Conservation (phyloP, 2,113 vertebrate genomes). For the Chaetura pelagica region DNA sequence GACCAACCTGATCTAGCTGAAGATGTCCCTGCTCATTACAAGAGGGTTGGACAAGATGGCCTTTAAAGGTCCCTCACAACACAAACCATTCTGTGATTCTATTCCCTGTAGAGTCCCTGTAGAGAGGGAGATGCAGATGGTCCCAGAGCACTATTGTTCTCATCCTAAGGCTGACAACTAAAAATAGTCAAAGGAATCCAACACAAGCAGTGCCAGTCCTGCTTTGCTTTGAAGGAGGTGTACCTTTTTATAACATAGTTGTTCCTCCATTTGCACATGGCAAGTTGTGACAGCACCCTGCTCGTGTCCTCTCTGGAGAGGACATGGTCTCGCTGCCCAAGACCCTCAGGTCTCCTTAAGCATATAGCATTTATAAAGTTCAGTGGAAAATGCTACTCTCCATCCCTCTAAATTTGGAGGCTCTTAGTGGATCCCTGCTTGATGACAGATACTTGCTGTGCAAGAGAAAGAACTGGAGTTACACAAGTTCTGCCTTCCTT, state of each 20-base stretch:
- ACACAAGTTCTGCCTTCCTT: neutral
- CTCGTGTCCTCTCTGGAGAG: neutral
- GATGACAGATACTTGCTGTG: neutral
- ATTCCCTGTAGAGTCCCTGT: fast-evolving
- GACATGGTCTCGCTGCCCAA: neutral
- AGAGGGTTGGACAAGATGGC: fast-evolving
- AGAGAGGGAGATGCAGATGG: neutral
- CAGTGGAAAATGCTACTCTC: neutral
- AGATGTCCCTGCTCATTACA: neutral
- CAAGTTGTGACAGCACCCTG: neutral
- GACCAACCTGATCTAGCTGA: neutral
- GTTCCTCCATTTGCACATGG: neutral
- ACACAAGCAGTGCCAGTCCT: neutral
- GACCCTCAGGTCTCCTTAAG: neutral
- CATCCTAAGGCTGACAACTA: neutral
- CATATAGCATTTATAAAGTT: neutral
- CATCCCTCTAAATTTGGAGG: neutral
- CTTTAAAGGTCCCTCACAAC: neutral
- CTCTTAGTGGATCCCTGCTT: neutral
- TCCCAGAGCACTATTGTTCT: neutral
- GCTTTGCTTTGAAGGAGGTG: neutral
- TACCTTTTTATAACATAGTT: neutral
- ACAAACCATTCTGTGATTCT: neutral
- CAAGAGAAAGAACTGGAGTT: neutral
- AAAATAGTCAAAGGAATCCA: neutral